Conservation (phyloP, 2,888 invertebrate genomes). For the Sepiola atlantica region DNA sequence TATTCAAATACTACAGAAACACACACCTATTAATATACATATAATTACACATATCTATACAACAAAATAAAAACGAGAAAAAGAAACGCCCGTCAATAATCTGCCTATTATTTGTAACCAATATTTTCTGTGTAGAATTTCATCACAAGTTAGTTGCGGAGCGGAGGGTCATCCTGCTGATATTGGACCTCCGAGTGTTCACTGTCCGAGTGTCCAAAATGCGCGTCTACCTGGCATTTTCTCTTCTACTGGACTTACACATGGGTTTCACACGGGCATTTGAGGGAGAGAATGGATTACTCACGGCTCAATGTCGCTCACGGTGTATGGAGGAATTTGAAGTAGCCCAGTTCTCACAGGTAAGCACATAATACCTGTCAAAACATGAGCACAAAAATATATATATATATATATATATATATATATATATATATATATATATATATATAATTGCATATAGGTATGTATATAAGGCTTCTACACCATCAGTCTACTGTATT, state of each 20-base stretch:
- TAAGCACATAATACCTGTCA: not conserved
- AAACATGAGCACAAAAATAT: not conserved
- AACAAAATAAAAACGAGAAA: not conserved
- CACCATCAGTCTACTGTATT: too few relatives aligned
- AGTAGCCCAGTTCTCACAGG: constrained; percentile 47
- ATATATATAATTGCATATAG: not conserved
- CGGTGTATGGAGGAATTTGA: constrained; percentile 44
- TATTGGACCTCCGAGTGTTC: not conserved
- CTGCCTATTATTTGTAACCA: not conserved
- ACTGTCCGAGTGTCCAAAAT: not conserved
- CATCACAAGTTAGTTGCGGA: not conserved
- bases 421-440: not conserved
- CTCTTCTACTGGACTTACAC: constrained; percentile 43
- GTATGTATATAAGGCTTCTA: not conserved
- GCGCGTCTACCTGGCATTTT: not conserved
- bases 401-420: not conserved
- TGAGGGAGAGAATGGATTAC: constrained; percentile 45
- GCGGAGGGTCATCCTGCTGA: not conserved
- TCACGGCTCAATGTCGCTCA: constrained; percentile 40
- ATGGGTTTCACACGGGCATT: constrained; percentile 39
- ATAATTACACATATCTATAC: not conserved
- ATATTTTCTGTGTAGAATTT: not conserved
- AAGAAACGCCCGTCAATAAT: not conserved
- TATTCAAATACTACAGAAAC: not conserved
- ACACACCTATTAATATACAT: not conserved